Evolutionary conservation across 2,797 vertebrate species (phyloP).

Genomic region (Hippocampus kuda): DNA sequence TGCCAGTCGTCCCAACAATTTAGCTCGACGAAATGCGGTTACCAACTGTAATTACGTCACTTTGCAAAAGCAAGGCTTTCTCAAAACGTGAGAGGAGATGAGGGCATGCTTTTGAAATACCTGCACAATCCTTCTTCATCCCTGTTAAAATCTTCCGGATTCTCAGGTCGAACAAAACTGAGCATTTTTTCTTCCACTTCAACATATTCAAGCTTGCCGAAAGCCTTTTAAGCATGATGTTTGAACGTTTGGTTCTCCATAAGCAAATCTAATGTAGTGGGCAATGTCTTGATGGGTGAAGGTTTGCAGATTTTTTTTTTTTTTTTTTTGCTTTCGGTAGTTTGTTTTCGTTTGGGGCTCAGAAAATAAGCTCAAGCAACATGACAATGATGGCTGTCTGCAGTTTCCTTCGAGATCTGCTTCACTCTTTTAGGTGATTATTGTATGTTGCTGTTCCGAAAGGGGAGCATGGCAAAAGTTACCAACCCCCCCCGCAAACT

Average conservation of each 20-base stretch:
- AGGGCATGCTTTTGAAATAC: background rate
- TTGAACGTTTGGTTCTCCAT: constrained; percentile 34
- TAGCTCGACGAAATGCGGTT: background rate
- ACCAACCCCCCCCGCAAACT: background rate
- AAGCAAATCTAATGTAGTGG: constrained; percentile 31
- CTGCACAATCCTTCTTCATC: background rate
- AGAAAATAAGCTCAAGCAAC: constrained; percentile 18
- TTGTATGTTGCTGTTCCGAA: background rate
- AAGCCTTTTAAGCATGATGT: constrained; percentile 50
- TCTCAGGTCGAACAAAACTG: constrained; percentile 63
- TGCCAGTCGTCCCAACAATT: constrained; percentile 17
- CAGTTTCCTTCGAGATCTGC: constrained; percentile 9
- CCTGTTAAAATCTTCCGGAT: constrained; percentile 30
- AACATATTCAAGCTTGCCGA: constrained; percentile 13
- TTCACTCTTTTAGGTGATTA: constrained; percentile 30
- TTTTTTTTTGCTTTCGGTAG: constrained; percentile 16
- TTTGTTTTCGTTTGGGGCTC: constrained; percentile 17
- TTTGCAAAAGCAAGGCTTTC: background rate
- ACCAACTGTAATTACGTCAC: background rate
- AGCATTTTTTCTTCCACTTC: constrained; percentile 35
- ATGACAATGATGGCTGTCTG: constrained; percentile 10
- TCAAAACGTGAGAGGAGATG: background rate
- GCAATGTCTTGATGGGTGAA: constrained; percentile 37
- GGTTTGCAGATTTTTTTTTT: constrained; percentile 55
- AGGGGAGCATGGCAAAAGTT: background rate